Evolutionary conservation across 2,888 invertebrate genomes (phyloP).

Genomic region (Machimus rusticus): DNA sequence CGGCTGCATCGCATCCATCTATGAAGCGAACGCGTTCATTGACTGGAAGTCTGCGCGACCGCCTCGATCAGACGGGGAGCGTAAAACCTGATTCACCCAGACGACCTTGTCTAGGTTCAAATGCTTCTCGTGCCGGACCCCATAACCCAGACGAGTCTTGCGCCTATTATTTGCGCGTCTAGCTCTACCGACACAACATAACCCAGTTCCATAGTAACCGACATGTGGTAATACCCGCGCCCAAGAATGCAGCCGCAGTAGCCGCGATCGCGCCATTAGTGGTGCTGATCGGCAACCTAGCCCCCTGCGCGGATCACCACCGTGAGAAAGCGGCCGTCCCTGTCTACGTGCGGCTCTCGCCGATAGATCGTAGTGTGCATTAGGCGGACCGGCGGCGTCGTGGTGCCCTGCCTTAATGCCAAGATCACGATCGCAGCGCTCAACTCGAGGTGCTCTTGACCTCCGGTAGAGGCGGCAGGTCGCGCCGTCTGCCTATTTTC

Average conservation of each 20-base stretch:
- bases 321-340: background rate
- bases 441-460: constrained; percentile 21
- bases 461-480: background rate
- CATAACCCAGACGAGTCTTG: constrained; percentile 18
- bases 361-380: background rate
- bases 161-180: constrained; percentile 10
- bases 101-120: constrained; percentile 48
- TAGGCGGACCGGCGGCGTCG: background rate
- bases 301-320: background rate
- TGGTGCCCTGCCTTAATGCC: constrained; percentile 5
- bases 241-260: constrained; percentile 6
- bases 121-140: constrained; percentile 20
- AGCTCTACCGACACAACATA: constrained; percentile 33
- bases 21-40: constrained; percentile 18
- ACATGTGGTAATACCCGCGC: background rate
- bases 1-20: background rate
- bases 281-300: background rate
- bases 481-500: background rate
- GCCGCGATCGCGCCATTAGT: constrained; percentile 2
- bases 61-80: background rate
- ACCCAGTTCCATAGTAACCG: constrained; percentile 42
- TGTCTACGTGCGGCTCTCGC: background rate
- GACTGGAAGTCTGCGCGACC: constrained; percentile 1
- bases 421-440: constrained; percentile 17
- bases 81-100: constrained; percentile 24